Evolutionary conservation across 2,888 invertebrate genomes (phyloP), one percentile per base, ranked within the genome.

Genomic region (Erynnis tages): DNA sequence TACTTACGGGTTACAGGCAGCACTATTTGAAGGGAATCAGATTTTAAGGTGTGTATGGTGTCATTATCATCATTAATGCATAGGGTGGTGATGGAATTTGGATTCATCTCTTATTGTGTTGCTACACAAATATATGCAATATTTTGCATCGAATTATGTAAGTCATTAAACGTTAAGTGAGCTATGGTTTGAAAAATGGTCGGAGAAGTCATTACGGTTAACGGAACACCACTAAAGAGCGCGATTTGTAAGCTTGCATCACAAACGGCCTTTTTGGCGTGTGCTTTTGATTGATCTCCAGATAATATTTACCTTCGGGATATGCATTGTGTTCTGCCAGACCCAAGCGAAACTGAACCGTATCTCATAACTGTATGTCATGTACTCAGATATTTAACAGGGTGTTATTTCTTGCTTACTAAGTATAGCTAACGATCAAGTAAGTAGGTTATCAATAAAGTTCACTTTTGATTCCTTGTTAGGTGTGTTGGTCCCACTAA

Each of bases 161-260:
- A 10, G n/a, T 27, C 34, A n/a, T 45, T 41, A 34, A 25, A 25
- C 34, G 34, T 35, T 32, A 25, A 19, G 27, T 50, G 43, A 50
- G 50, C 44, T 50, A 44, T 44, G 43, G 21, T 10, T 44, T 50
- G 43, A 44, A 44, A 50, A 44, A 50, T 50, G 21, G 29, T 7
- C 43, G 35, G 50, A 29, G 37, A 65, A 70, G 66, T 73, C 73
- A 77, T 79, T 79, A 78, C 65, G 68, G 69, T 60, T 72, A 67
- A 74, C 62, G 67, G 63, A 64, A 72, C 71, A 63, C 66, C 63
- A 56, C 58, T 67, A 69, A 76, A 70, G 65, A 68, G 65, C 61
- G 66, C 69, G 60, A 78, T 80, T 80, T 78, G 73, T 76, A 73
- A 74, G 69, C 73, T 67, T 65, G 66, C 70, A 62, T 69, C 66